These are phyloP conservation scores for Myotis myotis DNA, from an alignment of 2,797 vertebrate genomes.

Conservation along the genomic window DNA sequence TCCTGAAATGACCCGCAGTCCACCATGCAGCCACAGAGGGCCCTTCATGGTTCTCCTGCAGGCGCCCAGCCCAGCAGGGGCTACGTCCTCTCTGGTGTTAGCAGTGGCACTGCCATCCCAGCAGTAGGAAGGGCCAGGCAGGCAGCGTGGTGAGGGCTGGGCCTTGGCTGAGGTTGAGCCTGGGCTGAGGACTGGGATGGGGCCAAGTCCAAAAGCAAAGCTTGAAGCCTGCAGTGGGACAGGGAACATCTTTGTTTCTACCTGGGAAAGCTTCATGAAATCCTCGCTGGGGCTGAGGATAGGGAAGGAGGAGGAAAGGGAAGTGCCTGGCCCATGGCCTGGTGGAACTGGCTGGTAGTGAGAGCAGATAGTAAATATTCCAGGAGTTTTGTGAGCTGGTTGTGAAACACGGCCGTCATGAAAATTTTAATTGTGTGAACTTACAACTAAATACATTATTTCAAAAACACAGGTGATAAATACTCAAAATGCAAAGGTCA, in stretches of 20 bases:
- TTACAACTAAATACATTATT: neutral
- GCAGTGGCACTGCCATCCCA: neutral
- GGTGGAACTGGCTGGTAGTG: neutral
- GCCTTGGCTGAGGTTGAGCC: neutral
- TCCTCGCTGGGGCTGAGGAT: neutral
- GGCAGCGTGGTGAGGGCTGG: neutral
- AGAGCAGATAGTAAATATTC: neutral
- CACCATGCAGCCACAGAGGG: neutral
- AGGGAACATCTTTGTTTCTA: neutral
- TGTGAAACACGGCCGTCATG: neutral
- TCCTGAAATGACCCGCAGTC: constrained; percentile 46
- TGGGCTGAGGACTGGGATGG: neutral
- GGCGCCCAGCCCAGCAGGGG: neutral
- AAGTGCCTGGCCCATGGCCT: no score
- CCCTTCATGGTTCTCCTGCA: neutral
- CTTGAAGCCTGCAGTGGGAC: neutral
- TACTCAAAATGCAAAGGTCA: neutral
- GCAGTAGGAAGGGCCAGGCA: neutral
- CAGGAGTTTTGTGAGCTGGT: neutral
- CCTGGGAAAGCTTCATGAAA: neutral
- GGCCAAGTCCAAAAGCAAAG: neutral
- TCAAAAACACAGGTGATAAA: neutral
- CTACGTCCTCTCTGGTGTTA: neutral
- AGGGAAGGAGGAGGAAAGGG: neutral
- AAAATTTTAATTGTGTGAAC: neutral